Evolutionary conservation across 2,888 invertebrate species (phyloP).

Genomic region (Philereme vetulata): DNA sequence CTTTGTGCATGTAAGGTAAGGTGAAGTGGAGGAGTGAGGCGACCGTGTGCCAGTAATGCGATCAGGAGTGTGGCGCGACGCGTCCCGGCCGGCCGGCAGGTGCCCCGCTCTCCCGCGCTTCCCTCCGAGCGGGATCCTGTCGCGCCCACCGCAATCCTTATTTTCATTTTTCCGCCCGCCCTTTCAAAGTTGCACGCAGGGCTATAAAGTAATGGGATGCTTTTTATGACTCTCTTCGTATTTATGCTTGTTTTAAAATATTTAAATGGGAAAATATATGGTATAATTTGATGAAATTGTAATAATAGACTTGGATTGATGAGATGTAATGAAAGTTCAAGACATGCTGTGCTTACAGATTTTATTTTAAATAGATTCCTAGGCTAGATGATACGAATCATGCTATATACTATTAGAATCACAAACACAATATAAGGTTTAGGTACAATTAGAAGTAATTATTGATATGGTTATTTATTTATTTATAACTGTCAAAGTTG

Average conservation of each 20-base stretch:
- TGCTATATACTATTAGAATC: too few species aligned
- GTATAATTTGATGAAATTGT: slow-evolving; percentile 22
- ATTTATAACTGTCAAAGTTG: too few species aligned
- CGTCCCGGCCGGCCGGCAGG: slow-evolving; percentile 37
- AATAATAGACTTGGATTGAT: slow-evolving; percentile 17
- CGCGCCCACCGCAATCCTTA: slow-evolving; percentile 44
- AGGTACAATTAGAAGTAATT: neutral
- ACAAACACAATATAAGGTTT: neutral
- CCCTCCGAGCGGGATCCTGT: slow-evolving; percentile 36
- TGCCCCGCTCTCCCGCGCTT: slow-evolving; percentile 23
- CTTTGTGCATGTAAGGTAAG: slow-evolving; percentile 55
- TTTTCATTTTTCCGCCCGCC: slow-evolving; percentile 56
- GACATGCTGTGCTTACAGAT: neutral
- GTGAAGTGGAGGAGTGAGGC: slow-evolving; percentile 51
- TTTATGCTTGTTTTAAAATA: slow-evolving; percentile 24
- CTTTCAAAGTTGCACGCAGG: slow-evolving; percentile 29
- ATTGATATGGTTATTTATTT: neutral
- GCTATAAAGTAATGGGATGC: slow-evolving; percentile 23
- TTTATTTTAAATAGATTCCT: neutral
- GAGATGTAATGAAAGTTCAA: slow-evolving; percentile 8
- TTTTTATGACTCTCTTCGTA: slow-evolving; percentile 20
- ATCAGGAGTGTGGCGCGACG: slow-evolving; percentile 60
- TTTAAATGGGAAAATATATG: slow-evolving; percentile 16
- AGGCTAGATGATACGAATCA: too few species aligned
- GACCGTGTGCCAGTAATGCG: slow-evolving; percentile 63